These are phyloP conservation scores for Halcyon senegalensis DNA, from an alignment of 2,113 vertebrate genomes.

Conservation along the genomic window DNA sequence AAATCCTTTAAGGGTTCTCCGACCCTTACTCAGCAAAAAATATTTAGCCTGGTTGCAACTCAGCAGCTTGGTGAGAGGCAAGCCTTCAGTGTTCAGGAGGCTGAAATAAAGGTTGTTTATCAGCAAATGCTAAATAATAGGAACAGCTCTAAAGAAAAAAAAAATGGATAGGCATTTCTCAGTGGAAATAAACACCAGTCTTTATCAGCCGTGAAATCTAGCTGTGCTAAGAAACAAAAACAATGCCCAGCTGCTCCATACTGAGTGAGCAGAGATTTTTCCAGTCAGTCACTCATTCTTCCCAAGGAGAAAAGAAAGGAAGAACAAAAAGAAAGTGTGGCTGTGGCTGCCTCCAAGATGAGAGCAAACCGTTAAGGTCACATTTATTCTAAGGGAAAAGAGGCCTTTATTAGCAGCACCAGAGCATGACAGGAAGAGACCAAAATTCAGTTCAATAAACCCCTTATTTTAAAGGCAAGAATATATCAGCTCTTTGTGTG, in stretches of 20 bases:
- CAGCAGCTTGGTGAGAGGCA: background rate
- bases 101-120: constrained; percentile 12
- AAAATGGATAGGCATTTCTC: background rate
- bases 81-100: fast-evolving
- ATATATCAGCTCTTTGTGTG: background rate
- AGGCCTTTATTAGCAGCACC: constrained; percentile 7
- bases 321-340: background rate
- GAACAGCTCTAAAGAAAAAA: background rate
- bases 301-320: background rate
- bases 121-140: background rate
- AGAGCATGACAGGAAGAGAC: background rate
- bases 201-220: constrained; percentile 8
- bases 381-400: background rate
- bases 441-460: background rate
- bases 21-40: constrained; percentile 22
- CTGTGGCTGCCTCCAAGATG: background rate
- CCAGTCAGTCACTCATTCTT: background rate
- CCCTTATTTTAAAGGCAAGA: constrained; percentile 27
- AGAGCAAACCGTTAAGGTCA: background rate
- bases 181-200: constrained; percentile 19
- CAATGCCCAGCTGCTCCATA: background rate
- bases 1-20: constrained; percentile 6
- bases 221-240: background rate
- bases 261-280: background rate
- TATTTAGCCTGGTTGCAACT: background rate